Conservation (phyloP, 2,888 invertebrate genomes). For the Athalia cordata region DNA sequence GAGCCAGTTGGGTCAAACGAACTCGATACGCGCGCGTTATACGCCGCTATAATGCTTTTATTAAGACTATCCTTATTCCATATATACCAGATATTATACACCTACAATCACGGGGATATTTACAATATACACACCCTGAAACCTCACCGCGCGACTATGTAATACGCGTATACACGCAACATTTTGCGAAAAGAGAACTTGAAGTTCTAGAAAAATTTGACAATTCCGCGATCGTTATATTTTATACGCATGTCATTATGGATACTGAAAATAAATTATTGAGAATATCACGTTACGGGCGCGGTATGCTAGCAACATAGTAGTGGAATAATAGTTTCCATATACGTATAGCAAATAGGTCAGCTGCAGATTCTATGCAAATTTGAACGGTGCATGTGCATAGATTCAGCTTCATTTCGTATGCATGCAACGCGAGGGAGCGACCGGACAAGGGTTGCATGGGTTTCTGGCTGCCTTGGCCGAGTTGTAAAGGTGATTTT, state of each 20-base stretch:
- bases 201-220: no score
- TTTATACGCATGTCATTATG: no score
- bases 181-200: no score
- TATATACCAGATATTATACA: no score
- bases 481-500: constrained; percentile 23
- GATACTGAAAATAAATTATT: no score
- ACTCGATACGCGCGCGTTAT: constrained; percentile 17
- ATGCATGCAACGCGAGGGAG: constrained; percentile 17
- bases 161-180: no score
- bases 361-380: constrained; percentile 31
- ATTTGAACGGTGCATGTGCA: constrained; percentile 10
- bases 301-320: neutral
- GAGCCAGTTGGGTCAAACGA: constrained; percentile 20
- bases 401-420: constrained; percentile 9
- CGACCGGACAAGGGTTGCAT: neutral
- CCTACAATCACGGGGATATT: no score
- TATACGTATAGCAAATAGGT: constrained; percentile 18
- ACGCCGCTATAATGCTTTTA: neutral
- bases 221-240: no score
- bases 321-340: neutral
- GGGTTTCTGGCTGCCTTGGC: constrained; percentile 22
- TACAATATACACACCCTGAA: no score
- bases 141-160: no score
- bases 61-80: no score
- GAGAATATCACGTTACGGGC: no score